Percentiles rank a stretch among this genome's conserved stretches.
Conservation (phyloP, 1,140 invertebrate species). For the Holcopasites calliopsidis region DNA sequence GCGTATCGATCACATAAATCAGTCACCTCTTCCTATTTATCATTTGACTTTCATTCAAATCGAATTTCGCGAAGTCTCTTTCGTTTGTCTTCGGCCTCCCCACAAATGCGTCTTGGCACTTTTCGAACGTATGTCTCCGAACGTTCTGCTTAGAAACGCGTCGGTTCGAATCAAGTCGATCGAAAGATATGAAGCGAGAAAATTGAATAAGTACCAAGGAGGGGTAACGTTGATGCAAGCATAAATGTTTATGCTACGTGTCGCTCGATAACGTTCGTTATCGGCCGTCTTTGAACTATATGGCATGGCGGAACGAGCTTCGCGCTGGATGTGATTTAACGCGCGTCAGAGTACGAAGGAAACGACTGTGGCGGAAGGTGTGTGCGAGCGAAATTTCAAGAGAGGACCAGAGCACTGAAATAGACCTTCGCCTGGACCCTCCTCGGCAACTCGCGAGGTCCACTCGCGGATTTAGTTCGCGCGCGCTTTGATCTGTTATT, state of each 20-base stretch:
- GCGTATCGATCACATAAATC: neutral
- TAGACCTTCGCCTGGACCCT: conserved; percentile 28
- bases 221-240: conserved; percentile 64
- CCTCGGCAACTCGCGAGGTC: conserved; percentile 7
- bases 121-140: conserved; percentile 65
- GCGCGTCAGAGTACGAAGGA: conserved; percentile 17
- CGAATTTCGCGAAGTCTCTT: neutral
- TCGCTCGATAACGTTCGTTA: conserved; percentile 65
- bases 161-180: conserved; percentile 1
- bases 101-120: conserved; percentile 60
- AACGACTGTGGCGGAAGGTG: conserved; percentile 1
- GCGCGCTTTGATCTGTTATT: conserved; percentile 15
- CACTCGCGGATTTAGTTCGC: neutral
- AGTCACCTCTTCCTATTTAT: neutral
- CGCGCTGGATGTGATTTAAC: conserved; percentile 42
- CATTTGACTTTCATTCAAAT: conserved; percentile 1
- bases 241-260: conserved; percentile 72
- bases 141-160: conserved; percentile 41
- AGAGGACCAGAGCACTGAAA: conserved; percentile 38
- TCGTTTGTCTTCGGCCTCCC: conserved; percentile 29
- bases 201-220: conserved; percentile 39
- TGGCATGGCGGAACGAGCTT: conserved; percentile 4
- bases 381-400: conserved; percentile 44
- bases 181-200: conserved; percentile 40
- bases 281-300: conserved; percentile 63